These are phyloP conservation scores for Perizoma affinitatum DNA, from an alignment of 2,888 invertebrate genomes.

Conservation along the genomic window DNA sequence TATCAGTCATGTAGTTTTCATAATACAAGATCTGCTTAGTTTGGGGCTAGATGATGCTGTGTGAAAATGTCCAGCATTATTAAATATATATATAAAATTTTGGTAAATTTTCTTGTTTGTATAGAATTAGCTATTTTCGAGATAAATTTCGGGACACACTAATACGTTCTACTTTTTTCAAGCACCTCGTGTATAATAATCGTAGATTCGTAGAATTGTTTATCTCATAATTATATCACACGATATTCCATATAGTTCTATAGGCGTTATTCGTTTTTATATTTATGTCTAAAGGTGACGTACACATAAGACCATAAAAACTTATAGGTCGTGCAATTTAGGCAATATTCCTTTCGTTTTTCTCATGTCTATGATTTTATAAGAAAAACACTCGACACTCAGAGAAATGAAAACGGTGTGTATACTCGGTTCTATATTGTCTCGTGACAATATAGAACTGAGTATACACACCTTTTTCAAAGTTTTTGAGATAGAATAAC, in stretches of 20 bases:
- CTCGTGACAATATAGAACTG: constrained; percentile 12
- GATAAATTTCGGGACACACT: too few relatives aligned
- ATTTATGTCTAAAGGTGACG: constrained; percentile 24
- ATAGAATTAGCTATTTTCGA: too few relatives aligned
- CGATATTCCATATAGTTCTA: constrained; percentile 1
- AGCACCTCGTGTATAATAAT: constrained; percentile 5
- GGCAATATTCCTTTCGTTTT: constrained; percentile 21
- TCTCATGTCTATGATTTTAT: constrained; percentile 23
- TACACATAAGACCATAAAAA: constrained; percentile 30
- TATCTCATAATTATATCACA: constrained; percentile 1
- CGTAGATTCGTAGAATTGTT: constrained; percentile 8
- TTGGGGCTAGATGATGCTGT: too few relatives aligned
- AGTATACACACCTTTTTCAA: too few relatives aligned
- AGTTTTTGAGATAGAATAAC: too few relatives aligned
- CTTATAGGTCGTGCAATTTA: constrained; percentile 24
- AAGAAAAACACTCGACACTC: constrained; percentile 3
- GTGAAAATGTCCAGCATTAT: too few relatives aligned
- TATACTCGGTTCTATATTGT: constrained; percentile 13
- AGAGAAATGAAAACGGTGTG: constrained; percentile 19
- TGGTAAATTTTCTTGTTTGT: too few relatives aligned
- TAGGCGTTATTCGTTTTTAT: constrained; percentile 27
- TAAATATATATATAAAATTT: too few relatives aligned
- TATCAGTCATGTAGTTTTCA: too few relatives aligned
- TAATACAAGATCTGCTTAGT: too few relatives aligned
- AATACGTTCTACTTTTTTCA: too few relatives aligned